Conservation (phyloP, 2,888 invertebrate genomes). For the Pristionchus exspectatus region DNA sequence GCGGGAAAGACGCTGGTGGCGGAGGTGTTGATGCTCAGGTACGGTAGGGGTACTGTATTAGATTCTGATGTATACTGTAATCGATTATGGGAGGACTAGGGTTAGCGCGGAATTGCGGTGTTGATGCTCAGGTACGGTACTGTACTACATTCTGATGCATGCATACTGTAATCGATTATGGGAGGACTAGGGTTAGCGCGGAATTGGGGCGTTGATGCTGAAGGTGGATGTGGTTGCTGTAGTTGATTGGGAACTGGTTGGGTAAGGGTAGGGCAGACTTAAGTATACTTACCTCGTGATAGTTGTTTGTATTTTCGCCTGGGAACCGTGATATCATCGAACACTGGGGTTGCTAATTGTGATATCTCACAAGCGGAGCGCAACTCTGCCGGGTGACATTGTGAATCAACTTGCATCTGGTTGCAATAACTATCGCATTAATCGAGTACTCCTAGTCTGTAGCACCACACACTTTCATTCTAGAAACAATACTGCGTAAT, state of each 20-base stretch:
- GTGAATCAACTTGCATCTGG: not conserved
- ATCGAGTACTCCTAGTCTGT: not conserved
- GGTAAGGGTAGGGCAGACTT: too few relatives aligned
- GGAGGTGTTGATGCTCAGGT: conserved; percentile 91
- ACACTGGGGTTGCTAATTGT: not conserved
- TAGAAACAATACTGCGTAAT: too few relatives aligned
- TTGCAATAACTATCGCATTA: not conserved
- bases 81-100: not conserved
- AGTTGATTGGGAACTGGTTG: too few relatives aligned
- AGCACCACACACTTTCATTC: too few relatives aligned
- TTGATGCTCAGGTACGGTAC: conserved; percentile 85
- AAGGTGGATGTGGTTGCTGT: too few relatives aligned
- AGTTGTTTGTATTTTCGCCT: too few relatives aligned
- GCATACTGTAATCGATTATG: not conserved
- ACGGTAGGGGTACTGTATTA: conserved; percentile 83
- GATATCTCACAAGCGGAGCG: not conserved
- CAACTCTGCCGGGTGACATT: not conserved
- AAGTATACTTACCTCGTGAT: too few relatives aligned
- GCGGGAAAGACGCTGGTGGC: conserved; percentile 98
- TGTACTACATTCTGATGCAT: conserved; percentile 82
- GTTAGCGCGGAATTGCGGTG: not conserved
- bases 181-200: not conserved
- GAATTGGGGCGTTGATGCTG: too few relatives aligned
- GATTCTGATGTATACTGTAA: not conserved
- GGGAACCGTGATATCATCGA: too few relatives aligned